These are phyloP conservation scores for Anthonomus grandis DNA, from an alignment of 1,140 invertebrate species.

Conservation along the genomic window DNA sequence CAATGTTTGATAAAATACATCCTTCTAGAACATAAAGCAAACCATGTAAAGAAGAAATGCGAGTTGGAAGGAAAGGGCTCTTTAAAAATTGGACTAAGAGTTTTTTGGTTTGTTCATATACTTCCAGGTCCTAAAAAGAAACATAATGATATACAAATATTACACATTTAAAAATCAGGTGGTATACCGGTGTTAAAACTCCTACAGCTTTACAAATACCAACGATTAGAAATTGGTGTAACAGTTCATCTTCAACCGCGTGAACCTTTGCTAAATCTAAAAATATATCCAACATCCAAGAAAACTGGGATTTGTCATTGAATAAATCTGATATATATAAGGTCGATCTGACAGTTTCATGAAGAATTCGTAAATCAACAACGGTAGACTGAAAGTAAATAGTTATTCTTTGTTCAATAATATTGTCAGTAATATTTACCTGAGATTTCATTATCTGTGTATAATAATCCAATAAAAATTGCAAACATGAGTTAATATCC, in stretches of 20 bases:
- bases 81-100: conserved; percentile 62
- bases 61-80: conserved; percentile 62
- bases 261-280: conserved; percentile 62
- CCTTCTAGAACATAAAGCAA: conserved; percentile 74
- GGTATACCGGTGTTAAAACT: conserved; percentile 60
- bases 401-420: background rate
- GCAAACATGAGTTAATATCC: conserved; percentile 83
- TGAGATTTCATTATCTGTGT: conserved; percentile 66
- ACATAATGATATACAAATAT: background rate
- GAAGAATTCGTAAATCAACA: conserved; percentile 52
- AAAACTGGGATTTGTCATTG: conserved; percentile 64
- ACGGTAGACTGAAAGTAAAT: conserved; percentile 22
- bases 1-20: conserved; percentile 56
- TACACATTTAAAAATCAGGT: conserved; percentile 12
- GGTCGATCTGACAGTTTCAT: conserved; percentile 66
- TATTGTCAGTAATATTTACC: conserved; percentile 31
- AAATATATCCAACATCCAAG: conserved; percentile 70
- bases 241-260: conserved; percentile 66
- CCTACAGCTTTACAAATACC: conserved; percentile 67
- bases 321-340: conserved; percentile 71
- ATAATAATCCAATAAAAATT: conserved; percentile 79
- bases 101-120: conserved; percentile 60
- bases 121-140: conserved; percentile 53
- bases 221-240: conserved; percentile 66
- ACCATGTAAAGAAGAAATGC: conserved; percentile 68